Percentiles rank a stretch among this genome's conserved stretches.
These are phyloP conservation scores for Apis laboriosa DNA, from an alignment of 1,140 invertebrate genomes.

Conservation along the genomic window DNA sequence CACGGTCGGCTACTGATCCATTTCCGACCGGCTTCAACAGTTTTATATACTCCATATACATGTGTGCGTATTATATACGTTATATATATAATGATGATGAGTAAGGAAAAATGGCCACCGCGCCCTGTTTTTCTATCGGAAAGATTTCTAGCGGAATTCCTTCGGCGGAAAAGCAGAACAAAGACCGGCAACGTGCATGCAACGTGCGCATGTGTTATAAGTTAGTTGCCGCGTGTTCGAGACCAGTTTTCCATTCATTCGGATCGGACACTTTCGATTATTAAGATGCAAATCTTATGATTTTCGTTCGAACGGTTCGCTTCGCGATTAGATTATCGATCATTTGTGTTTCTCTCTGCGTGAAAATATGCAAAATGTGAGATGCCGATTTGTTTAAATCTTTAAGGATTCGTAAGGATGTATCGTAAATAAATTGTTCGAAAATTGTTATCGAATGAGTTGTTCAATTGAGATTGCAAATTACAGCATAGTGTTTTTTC, in stretches of 20 bases:
- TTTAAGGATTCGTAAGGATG: no score
- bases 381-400: no score
- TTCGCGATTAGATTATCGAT: no score
- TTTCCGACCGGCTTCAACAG: constrained; percentile 10
- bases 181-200: background rate
- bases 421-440: no score
- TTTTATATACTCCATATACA: constrained; percentile 52
- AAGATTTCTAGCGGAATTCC: constrained; percentile 26
- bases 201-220: no score
- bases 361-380: no score
- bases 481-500: no score
- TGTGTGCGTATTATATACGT: background rate
- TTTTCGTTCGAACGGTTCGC: no score
- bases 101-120: constrained; percentile 31
- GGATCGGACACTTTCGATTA: background rate
- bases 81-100: constrained; percentile 24
- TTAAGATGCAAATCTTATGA: background rate
- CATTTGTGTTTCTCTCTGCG: no score
- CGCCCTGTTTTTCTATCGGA: background rate
- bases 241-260: background rate
- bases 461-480: no score
- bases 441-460: no score
- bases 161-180: constrained; percentile 12
- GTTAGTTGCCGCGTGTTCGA: no score
- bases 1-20: constrained; percentile 41